Evolutionary conservation across 2,113 vertebrate genomes (phyloP).

Genomic region (Trogon surrucura): DNA sequence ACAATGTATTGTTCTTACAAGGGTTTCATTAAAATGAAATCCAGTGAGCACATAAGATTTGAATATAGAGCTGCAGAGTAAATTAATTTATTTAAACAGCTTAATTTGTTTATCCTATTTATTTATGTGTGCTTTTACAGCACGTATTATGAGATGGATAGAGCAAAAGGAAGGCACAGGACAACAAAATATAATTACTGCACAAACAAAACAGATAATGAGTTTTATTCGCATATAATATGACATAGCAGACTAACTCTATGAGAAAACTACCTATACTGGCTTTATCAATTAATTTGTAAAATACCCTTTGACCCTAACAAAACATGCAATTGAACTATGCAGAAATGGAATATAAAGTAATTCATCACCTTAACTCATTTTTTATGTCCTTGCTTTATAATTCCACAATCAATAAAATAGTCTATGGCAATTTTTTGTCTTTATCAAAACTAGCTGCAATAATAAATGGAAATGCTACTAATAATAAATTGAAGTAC

Average conservation of each 20-base stretch:
- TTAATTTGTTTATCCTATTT: constrained; percentile 84
- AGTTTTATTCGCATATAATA: constrained; percentile 72
- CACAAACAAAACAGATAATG: constrained; percentile 79
- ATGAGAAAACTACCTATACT: constrained; percentile 46
- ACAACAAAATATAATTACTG: constrained; percentile 77
- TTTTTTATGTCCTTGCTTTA: constrained; percentile 59
- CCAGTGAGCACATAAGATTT: constrained; percentile 77
- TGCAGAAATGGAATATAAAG: constrained; percentile 51
- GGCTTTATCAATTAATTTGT: constrained; percentile 71
- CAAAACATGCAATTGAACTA: constrained; percentile 36
- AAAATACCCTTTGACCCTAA: constrained; percentile 64
- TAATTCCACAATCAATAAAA: constrained; percentile 64
- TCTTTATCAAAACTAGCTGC: constrained; percentile 62
- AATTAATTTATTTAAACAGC: constrained; percentile 84
- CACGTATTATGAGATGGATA: constrained; percentile 66
- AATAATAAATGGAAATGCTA: constrained; percentile 70
- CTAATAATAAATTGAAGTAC: constrained; percentile 40
- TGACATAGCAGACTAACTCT: constrained; percentile 45
- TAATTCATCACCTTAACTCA: constrained; percentile 62
- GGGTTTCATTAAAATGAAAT: constrained; percentile 81
- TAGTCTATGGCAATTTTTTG: constrained; percentile 54
- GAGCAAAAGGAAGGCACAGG: constrained; percentile 69
- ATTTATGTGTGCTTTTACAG: constrained; percentile 75
- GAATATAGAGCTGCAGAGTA: constrained; percentile 76
- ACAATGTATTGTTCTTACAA: constrained; percentile 76